Evolutionary conservation across 2,113 vertebrate genomes (phyloP), one percentile per base, ranked within the genome.

Genomic region (Pluvialis apricaria): DNA sequence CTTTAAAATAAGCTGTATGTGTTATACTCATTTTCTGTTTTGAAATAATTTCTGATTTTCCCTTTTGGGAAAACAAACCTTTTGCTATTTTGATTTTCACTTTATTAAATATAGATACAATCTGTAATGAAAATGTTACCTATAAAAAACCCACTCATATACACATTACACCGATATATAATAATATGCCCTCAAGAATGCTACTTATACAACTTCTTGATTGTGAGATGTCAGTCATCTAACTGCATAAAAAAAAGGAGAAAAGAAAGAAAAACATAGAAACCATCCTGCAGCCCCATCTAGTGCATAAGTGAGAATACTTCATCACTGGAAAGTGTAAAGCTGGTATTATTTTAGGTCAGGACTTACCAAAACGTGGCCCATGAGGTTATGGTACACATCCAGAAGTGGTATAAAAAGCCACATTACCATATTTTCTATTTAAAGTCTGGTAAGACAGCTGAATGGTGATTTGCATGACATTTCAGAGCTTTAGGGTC

Each of bases 281-380:
- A 95, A 83, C 38, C 97, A 96, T 97, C 96, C 96, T 97, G 87
- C 88, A 97, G 97, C 97, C 96, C 98, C 98, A 98, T 93, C 98
- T 98, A 98, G 98, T 97, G 98, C 91, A 72, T 95, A 94, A 94
- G 72, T 90, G 85, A 76, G 94, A 95, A 95, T 82, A 97, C 45
- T 96, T 94, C 96, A 97, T 86, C 45, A 91, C 0, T 73, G 26
- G 54, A 32, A 89, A 84, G 26, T 45, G 17, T 38, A 92, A 62
- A 52, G 20, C 13, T 69, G 52, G 12, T 57, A 58, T 44, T 44
- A 55, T 40, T 81, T 77, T 64, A 71, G 22, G 8, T 75, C 32
- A 88, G 21, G 38, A n/a, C 21, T 61, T 72, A 52, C 11, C 65
- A 65, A 95, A 94, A 57, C 0, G 0, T 26, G 25, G 20, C 19